Evolutionary conservation across 1,140 invertebrate species (phyloP).

Genomic region (Reticulitermes speratus): DNA sequence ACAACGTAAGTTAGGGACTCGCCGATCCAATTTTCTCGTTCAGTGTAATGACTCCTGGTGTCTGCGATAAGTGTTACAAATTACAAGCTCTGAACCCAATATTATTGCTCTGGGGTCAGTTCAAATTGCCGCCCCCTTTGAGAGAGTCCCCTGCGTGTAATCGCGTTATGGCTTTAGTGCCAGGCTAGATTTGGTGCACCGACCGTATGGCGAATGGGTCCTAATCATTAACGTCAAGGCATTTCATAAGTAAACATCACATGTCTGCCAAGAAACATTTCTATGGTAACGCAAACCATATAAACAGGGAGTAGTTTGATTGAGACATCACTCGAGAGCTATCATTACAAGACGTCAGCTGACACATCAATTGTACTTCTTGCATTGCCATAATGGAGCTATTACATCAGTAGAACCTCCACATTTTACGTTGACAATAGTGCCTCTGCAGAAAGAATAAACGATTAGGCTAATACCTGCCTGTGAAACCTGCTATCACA

Average conservation of each 20-base stretch:
- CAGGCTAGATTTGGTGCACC: background rate
- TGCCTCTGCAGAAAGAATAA: too few relatives aligned
- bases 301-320: background rate
- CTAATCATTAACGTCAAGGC: background rate
- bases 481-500: too few relatives aligned
- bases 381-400: background rate
- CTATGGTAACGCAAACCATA: background rate
- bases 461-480: too few relatives aligned
- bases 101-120: background rate
- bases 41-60: too few relatives aligned
- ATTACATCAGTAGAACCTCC: too few relatives aligned
- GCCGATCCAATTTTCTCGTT: too few relatives aligned
- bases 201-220: background rate
- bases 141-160: background rate
- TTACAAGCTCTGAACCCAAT: too few relatives aligned
- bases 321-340: background rate
- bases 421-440: too few relatives aligned
- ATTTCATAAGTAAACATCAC: conserved; percentile 19
- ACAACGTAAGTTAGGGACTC: too few relatives aligned
- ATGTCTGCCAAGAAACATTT: background rate
- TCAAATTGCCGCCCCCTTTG: background rate
- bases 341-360: background rate
- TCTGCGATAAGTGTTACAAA: too few relatives aligned
- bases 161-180: background rate
- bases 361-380: background rate